Conservation (phyloP, 1,140 invertebrate species). For the Hycleus cichorii region DNA sequence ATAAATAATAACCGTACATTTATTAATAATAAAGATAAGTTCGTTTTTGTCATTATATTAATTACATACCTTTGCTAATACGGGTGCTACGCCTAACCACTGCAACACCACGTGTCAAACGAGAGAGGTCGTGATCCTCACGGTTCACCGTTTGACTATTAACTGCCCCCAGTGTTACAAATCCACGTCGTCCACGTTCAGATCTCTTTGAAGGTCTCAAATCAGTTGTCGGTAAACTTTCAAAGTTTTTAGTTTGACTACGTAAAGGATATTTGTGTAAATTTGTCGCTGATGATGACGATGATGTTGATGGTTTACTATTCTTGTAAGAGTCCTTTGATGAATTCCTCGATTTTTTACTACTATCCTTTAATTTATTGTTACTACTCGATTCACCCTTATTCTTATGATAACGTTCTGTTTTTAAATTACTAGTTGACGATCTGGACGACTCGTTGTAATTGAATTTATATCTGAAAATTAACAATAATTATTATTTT, state of each 20-base stretch:
- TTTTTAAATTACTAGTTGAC: background rate
- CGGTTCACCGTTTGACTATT: conserved; percentile 27
- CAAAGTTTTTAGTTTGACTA: conserved; percentile 21
- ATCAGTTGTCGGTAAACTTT: conserved; percentile 2
- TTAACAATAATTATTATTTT: background rate
- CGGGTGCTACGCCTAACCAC: conserved; percentile 41
- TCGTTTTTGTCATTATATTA: background rate
- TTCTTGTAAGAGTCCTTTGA: too few species aligned
- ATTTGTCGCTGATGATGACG: too few species aligned
- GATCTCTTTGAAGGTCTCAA: conserved; percentile 8
- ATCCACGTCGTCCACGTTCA: conserved; percentile 26
- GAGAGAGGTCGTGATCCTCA: conserved; percentile 32
- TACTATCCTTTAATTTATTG: too few species aligned
- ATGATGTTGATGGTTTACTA: too few species aligned
- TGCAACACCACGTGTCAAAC: conserved; percentile 34
- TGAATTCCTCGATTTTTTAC: too few species aligned
- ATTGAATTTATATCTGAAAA: conserved; percentile 9
- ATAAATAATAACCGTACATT: too few species aligned
- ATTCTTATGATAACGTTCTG: background rate
- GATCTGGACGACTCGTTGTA: conserved; percentile 1
- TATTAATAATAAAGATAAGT: too few species aligned
- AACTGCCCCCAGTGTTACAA: conserved; percentile 36
- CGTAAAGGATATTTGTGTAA: conserved; percentile 45
- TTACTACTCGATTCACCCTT: background rate
- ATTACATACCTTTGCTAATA: conserved; percentile 38